phyloP scores from a whole-genome alignment of 2,797 vertebrate species.

The Coregonus ussuriensis region DNA sequence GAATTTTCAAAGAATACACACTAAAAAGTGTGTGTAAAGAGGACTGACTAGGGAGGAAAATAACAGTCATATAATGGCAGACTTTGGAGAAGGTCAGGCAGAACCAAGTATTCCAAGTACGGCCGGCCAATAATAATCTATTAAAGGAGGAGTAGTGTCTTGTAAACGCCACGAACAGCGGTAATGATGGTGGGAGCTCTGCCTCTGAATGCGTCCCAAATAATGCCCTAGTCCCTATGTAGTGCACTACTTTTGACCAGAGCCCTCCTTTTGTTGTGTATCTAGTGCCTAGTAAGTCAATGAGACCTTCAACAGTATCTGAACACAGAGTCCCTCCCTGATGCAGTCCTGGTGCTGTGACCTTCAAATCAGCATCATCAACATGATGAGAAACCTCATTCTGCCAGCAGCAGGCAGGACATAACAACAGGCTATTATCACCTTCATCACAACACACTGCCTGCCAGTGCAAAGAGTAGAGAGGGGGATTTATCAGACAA shows the following conservation, averaged over 20 bases:
- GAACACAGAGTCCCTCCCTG: background rate
- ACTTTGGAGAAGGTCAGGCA: background rate
- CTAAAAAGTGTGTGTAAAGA: background rate
- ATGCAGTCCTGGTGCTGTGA: background rate
- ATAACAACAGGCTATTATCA: background rate
- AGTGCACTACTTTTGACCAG: too few species aligned
- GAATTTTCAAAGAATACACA: constrained; percentile 5
- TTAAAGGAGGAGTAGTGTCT: background rate
- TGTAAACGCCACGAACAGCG: background rate
- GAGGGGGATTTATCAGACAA: background rate
- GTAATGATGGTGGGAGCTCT: constrained; percentile 1
- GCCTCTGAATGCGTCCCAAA: background rate
- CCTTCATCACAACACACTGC: background rate
- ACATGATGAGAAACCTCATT: background rate
- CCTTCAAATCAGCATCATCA: background rate
- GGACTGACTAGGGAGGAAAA: background rate
- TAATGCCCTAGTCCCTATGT: background rate
- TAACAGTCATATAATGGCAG: background rate
- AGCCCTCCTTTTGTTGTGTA: background rate
- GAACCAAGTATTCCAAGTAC: background rate
- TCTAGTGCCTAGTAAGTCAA: background rate
- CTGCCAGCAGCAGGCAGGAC: background rate
- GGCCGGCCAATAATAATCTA: constrained; percentile 7
- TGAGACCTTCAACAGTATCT: background rate
- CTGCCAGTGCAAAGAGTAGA: background rate